Base-by-base conservation (phyloP, 1,140 invertebrate species). In the Cotesia glomerata region DNA sequence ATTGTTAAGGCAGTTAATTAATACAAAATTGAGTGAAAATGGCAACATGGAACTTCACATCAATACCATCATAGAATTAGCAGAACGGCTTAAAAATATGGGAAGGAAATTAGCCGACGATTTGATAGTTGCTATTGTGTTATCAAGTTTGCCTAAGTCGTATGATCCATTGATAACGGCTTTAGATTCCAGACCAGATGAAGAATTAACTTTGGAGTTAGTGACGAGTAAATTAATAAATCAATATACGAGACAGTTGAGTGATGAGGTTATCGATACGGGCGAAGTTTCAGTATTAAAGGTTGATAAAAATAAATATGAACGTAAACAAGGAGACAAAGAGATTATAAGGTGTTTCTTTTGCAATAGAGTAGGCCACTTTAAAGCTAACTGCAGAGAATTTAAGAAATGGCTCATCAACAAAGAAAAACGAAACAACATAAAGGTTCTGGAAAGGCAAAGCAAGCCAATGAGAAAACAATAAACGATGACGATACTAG, bases 131-230 rank as follows among this genome's bases (percentile, higher is more conserved):
- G 45, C 64, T 13, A 51, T 66, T 14, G 1, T 66, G 7, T 18
- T 66, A 16, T 36, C 35, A 45, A 66, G 64, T 49, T 45, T 66
- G 16, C 36, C 45, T 1, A 45, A 66, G 8, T 66, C 64, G 14
- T 66, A 45, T n/a, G 16, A 51, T 8, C 5, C 36, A 2, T 45
- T 45, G 0, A 45, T 66, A 66, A 66, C 64, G 9, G 64, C 64
- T n/a, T 26, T 66, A 18, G 64, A 66, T 18, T 49, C 64, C 51
- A 39, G 64, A 51, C 64, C 64, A 18, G 64, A 66, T 54, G 16
- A 54, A 1, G 52, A 54, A 14, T 54, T 54, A 16, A 54, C 16
- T 2, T 54, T 54, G 5, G 52, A 54, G n/a, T 16, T 54, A 11
- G 52, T 54, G 5, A 11, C 52, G 1, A 54, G n/a, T 54, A 54